Evolutionary conservation across 2,888 invertebrate species (phyloP), one percentile per base, ranked within the genome.

Genomic region (Drosophila acutilabella): DNA sequence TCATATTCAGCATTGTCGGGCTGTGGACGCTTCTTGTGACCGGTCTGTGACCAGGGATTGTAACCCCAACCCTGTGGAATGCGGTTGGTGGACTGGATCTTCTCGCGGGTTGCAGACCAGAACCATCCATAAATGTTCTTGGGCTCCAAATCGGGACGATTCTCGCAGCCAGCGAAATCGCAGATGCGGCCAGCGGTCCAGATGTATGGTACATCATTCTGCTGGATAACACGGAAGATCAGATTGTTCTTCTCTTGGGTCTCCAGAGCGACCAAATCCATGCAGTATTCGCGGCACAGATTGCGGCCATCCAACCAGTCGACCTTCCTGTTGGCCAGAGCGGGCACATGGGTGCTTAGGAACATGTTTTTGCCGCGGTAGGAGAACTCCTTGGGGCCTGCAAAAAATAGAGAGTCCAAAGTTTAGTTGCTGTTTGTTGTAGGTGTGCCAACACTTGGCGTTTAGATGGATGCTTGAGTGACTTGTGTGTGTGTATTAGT

Each of bases 271-370:
- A 97, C 96, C 83, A 97, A 94, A 93, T 98, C 98, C 98, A 98
- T 98, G 93, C 98, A 98, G 93, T 97, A 97, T 92, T 97, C 97
- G 78, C 98, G 94, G 93, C 98, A 98, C 89, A 97, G 94, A 93
- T 98, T 98, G 88, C 97, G 95, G 26, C 97, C 97, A 88, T 97
- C 97, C 81, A 97, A 92, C 97, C 98, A 98, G 93, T 98, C 97
- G 53, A 97, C 95, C 93, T 96, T 97, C 92, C 95, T 95, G 91
- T 95, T 96, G 66, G 96, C 95, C 73, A 96, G 94, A 74, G 94
- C 94, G 57, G 96, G 96, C 61, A 97, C 95, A 91, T 97, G 96
- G 18, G 96, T 96, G 86, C 94, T 97, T 94, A 94, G 96, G 95
- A 97, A 97, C 93, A 97, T 97, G 93, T 97, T 96, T 93, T 96